phyloP scores from a whole-genome alignment of 2,113 vertebrate species.

The Cygnus buccinator region DNA sequence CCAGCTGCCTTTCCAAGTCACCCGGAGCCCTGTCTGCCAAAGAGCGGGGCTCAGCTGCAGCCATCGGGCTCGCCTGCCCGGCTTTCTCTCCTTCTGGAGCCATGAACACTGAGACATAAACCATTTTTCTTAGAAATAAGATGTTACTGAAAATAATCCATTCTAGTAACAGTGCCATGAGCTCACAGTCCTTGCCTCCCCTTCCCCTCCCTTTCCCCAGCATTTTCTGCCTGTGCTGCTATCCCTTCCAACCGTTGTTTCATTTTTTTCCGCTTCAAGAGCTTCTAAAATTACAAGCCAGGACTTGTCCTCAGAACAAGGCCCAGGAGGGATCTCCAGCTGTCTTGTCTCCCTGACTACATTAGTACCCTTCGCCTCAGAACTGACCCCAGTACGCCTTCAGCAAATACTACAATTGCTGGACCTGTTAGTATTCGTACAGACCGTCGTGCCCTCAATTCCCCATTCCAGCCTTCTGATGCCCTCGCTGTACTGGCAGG shows the following conservation, averaged over 20 bases:
- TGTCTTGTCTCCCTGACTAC: neutral
- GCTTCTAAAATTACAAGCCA: constrained; percentile 23
- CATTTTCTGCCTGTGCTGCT: neutral
- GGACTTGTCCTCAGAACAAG: neutral
- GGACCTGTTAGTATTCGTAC: neutral
- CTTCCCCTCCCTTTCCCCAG: neutral
- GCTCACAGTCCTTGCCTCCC: neutral
- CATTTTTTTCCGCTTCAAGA: neutral
- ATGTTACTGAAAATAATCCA: neutral
- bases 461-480: neutral
- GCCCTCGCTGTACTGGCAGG: neutral
- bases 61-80: neutral
- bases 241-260: neutral
- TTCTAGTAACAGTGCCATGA: neutral
- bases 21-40: neutral
- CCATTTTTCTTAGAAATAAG: neutral
- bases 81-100: neutral
- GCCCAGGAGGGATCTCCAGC: neutral
- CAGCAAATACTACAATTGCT: neutral
- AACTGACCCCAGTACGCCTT: neutral
- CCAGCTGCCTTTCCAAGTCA: neutral
- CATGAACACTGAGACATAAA: neutral
- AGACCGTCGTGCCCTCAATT: neutral
- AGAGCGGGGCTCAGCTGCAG: neutral
- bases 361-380: neutral